These are phyloP conservation scores for Aphelocoma californica DNA, from an alignment of 2,797 vertebrate genomes.

Conservation along the genomic window DNA sequence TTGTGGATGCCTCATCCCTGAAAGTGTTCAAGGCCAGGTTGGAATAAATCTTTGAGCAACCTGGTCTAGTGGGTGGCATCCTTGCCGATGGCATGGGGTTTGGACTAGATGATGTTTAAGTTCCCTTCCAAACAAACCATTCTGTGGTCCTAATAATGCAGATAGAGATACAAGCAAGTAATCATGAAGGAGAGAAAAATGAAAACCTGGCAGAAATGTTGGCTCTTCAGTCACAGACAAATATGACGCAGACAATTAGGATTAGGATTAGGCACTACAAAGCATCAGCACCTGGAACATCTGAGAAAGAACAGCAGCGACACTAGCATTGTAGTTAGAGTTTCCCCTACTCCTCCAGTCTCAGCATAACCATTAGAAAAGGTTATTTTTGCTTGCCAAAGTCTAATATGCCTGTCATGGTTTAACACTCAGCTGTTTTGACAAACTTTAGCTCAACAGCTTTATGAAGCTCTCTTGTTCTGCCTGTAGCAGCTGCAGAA, in stretches of 20 bases:
- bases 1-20: no score
- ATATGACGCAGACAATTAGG: neutral
- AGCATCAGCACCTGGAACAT: no score
- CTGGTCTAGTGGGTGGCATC: neutral
- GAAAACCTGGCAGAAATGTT: neutral
- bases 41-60: neutral
- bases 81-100: neutral
- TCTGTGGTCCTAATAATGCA: neutral
- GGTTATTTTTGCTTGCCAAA: neutral
- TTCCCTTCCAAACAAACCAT: neutral
- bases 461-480: neutral
- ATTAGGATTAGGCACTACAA: neutral
- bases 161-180: neutral
- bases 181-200: neutral
- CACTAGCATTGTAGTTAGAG: neutral
- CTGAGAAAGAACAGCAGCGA: neutral
- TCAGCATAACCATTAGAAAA: neutral
- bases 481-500: neutral
- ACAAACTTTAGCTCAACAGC: neutral
- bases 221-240: neutral
- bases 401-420: fast-evolving
- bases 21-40: neutral
- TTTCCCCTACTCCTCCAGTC: neutral
- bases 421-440: neutral
- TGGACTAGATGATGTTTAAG: neutral